Evolutionary conservation across 2,888 invertebrate genomes (phyloP).

Genomic region (Thumatha senex): DNA sequence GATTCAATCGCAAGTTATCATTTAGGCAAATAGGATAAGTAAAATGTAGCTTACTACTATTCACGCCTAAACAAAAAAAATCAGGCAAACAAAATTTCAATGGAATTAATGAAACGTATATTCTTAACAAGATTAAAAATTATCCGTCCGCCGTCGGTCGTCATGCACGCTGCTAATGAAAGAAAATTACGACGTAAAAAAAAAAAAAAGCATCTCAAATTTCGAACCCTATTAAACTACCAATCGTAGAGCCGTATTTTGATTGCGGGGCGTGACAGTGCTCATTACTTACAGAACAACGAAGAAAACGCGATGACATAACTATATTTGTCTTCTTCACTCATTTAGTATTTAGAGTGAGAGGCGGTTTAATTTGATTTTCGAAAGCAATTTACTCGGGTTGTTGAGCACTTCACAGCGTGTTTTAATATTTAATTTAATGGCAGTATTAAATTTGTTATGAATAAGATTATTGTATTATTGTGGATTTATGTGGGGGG

Average conservation of each 20-base stretch:
- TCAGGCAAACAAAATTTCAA: conserved; percentile 25
- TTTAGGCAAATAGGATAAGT: too few relatives aligned
- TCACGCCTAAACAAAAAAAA: conserved; percentile 12
- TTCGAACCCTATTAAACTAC: conserved; percentile 67
- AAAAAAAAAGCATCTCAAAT: conserved; percentile 61
- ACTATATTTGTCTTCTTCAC: conserved; percentile 44
- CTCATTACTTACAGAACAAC: conserved; percentile 69
- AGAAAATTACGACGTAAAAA: conserved; percentile 57
- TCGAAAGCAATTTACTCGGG: conserved; percentile 54
- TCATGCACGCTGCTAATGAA: conserved; percentile 60
- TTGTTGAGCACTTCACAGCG: conserved; percentile 59
- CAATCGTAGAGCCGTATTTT: conserved; percentile 63
- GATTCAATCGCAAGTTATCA: too few relatives aligned
- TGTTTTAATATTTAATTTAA: conserved; percentile 79
- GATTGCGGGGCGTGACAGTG: conserved; percentile 76
- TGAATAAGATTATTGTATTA: conserved; percentile 73
- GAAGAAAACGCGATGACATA: conserved; percentile 23
- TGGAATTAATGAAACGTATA: conserved; percentile 27
- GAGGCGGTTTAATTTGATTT: conserved; percentile 45
- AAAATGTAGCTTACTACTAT: too few relatives aligned
- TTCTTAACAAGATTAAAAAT: conserved; percentile 40
- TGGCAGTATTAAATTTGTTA: conserved; percentile 71
- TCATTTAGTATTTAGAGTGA: conserved; percentile 29
- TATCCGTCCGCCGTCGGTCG: conserved; percentile 33
- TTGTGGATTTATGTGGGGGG: conserved; percentile 66